Base-by-base conservation (phyloP, 2,113 vertebrate species). In the Setophaga kirtlandii region DNA sequence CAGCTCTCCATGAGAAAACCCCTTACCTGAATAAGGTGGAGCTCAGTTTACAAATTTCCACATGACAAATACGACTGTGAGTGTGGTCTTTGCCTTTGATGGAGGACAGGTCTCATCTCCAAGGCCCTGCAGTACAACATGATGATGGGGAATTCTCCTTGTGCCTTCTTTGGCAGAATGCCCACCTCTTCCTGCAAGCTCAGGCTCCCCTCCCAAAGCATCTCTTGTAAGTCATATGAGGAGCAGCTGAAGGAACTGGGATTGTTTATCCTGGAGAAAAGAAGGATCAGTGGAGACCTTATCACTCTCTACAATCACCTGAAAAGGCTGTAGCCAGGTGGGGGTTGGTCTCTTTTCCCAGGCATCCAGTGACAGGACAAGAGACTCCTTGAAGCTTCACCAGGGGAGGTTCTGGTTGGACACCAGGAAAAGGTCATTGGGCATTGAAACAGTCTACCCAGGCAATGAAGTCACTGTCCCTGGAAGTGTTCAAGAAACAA, bases 361-460 rank as follows among this genome's bases (percentile, higher is more conserved):
- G 24, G 30, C n/a, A 76, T 39, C 6, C 14, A 35, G 24, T 24
- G 30, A 25, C n/a, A 60, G n/a, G 20, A 53, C 9, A 17, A 53
- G 41, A 60, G 28, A 16, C 24, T 18, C 28, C 16, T 9, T 68
- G 13, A 39, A 12, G 41, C 14, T 53, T 62, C 46, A 14, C 9
- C 28, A n/a, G 20, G 28, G 16, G 1, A 22, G 0, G 0, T 55
- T 76, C 30, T 27, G 17, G 20, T 4, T 22, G 28, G 20, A 68
- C 8, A n/a, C 30, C 11, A 75, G 46, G 9, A 53, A 41, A 55
- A 67, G 9, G 24, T 60, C n/a, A 16, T 18, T 28, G 60, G 21
- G 14, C 14, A 31, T 15, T 30, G n/a, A 15, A 46, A 30, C 11
- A 41, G 20, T 46, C 46, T 75, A 30, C 24, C 39, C 46, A 47